Conservation (phyloP, 2,888 invertebrate genomes). For the Aplocera efformata region DNA sequence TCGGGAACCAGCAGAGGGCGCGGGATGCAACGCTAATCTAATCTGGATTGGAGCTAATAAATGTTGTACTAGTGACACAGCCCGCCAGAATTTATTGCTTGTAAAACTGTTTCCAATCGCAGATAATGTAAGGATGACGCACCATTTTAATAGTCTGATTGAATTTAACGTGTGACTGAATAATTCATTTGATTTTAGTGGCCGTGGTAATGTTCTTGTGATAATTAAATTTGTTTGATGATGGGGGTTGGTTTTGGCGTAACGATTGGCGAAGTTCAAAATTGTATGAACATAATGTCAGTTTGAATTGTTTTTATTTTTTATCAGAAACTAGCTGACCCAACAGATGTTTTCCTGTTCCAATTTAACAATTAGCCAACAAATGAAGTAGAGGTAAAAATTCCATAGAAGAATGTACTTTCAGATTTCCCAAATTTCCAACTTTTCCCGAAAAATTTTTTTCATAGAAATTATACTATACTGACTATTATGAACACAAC, state of each 20-base stretch:
- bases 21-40: slow-evolving; percentile 78
- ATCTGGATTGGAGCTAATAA: slow-evolving; percentile 79
- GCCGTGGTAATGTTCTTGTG: slow-evolving; percentile 37
- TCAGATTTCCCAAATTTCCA: too few relatives aligned
- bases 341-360: too few relatives aligned
- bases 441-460: too few relatives aligned
- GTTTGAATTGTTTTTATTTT: too few relatives aligned
- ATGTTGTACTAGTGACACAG: slow-evolving; percentile 72
- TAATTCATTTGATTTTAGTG: slow-evolving; percentile 47
- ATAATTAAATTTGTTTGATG: slow-evolving; percentile 35
- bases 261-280: too few relatives aligned
- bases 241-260: slow-evolving; percentile 18
- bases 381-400: too few relatives aligned
- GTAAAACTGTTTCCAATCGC: slow-evolving; percentile 80
- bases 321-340: too few relatives aligned
- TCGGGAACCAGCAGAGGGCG: slow-evolving; percentile 43
- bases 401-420: too few relatives aligned
- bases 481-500: too few relatives aligned
- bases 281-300: too few relatives aligned
- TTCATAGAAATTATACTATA: too few relatives aligned
- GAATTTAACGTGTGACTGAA: slow-evolving; percentile 69
- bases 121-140: slow-evolving; percentile 67
- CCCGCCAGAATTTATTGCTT: slow-evolving; percentile 76
- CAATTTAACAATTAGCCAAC: too few relatives aligned
- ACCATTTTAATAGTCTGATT: slow-evolving; percentile 62